These are phyloP conservation scores for Notamacropus eugenii DNA, from an alignment of 2,797 vertebrate genomes.

Conservation along the genomic window DNA sequence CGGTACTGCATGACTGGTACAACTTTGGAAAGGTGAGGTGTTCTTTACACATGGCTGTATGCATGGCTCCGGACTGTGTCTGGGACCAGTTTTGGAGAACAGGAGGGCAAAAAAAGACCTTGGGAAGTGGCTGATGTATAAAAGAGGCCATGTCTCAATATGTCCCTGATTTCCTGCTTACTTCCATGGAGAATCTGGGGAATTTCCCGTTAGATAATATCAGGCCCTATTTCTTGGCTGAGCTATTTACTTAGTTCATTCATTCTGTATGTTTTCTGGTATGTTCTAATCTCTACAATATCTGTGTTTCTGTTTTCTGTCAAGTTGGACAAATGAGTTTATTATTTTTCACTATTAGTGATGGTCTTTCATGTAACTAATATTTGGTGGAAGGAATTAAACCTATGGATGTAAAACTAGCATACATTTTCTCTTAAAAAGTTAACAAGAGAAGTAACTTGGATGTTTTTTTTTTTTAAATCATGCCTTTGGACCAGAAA, in stretches of 20 bases:
- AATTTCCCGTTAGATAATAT: not conserved
- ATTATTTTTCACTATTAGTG: not conserved
- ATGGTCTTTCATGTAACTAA: not conserved
- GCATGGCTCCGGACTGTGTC: not conserved
- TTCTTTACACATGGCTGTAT: not conserved
- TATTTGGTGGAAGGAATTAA: not conserved
- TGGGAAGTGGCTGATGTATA: not conserved
- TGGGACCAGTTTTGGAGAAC: not conserved
- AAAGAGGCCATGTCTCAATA: not conserved
- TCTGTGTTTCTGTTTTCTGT: not conserved
- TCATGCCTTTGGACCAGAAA: not conserved
- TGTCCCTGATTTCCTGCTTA: not conserved
- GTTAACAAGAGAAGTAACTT: not conserved
- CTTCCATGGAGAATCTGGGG: not conserved
- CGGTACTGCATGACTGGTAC: not conserved
- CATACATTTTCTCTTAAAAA: not conserved
- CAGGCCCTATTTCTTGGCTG: not conserved
- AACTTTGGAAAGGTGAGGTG: not conserved
- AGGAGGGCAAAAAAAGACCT: not conserved
- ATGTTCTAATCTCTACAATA: not conserved
- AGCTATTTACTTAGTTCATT: not conserved
- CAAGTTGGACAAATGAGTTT: not conserved
- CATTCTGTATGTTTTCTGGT: not conserved
- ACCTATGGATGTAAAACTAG: not conserved
- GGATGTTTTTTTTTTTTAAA: not conserved